phyloP scores from a whole-genome alignment of 2,797 vertebrate species.

The Girardinus metallicus region DNA sequence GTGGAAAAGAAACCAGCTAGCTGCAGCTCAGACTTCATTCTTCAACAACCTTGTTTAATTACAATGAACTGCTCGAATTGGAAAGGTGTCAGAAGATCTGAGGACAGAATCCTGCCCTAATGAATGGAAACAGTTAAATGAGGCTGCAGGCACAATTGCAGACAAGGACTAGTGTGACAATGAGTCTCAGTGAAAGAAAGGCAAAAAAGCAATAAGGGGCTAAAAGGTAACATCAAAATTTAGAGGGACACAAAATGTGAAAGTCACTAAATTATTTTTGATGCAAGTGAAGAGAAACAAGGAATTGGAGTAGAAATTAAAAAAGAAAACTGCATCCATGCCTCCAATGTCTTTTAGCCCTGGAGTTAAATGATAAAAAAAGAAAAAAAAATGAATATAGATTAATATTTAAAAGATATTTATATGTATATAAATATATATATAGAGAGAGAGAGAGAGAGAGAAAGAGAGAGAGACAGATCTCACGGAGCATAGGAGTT shows the following conservation, averaged over 20 bases:
- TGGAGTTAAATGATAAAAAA: background rate
- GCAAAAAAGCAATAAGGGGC: slow-evolving; percentile 26
- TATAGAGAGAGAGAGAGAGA: too few species aligned
- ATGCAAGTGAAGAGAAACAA: background rate
- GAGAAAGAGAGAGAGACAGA: too few species aligned
- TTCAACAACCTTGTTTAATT: slow-evolving; percentile 76
- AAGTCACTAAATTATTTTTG: background rate
- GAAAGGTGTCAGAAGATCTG: slow-evolving; percentile 81
- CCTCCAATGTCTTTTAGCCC: background rate
- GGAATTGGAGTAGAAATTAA: background rate
- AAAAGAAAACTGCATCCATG: background rate
- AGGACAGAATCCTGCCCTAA: slow-evolving; percentile 81
- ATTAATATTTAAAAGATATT: too few species aligned
- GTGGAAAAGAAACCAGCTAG: slow-evolving; percentile 47
- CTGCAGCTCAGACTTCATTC: slow-evolving; percentile 54
- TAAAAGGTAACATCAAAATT: slow-evolving; percentile 15
- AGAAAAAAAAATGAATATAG: too few species aligned
- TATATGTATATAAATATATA: too few species aligned
- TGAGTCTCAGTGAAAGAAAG: slow-evolving; percentile 43
- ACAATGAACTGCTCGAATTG: slow-evolving; percentile 78
- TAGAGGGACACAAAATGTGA: background rate
- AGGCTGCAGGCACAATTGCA: slow-evolving; percentile 58
- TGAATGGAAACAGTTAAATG: slow-evolving; percentile 85
- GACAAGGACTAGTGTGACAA: slow-evolving; percentile 68
- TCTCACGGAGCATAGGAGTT: background rate